Conservation (phyloP, 2,888 invertebrate genomes). For the Vandiemenella viatica region DNA sequence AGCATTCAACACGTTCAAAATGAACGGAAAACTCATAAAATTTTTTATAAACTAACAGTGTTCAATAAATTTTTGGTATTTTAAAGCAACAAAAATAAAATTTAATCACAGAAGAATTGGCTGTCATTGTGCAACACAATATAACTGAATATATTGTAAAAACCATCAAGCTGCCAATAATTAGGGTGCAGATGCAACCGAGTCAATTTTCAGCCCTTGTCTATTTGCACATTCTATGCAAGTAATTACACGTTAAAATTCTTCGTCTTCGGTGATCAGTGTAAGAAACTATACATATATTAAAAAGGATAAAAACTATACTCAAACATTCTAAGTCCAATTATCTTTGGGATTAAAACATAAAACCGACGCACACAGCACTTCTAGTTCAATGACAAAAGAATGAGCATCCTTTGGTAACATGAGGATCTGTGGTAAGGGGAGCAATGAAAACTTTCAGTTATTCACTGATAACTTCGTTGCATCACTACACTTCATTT, state of each 20-base stretch:
- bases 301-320: conserved; percentile 9
- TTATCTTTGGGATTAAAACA: conserved; percentile 7
- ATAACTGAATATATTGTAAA: conserved; percentile 5
- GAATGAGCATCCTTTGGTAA: background rate
- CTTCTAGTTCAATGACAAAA: background rate
- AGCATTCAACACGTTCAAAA: too few relatives aligned
- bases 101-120: conserved; percentile 11
- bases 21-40: too few relatives aligned
- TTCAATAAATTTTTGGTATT: conserved; percentile 2
- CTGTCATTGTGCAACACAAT: conserved; percentile 9
- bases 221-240: background rate
- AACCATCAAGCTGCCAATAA: background rate
- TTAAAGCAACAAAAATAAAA: conserved; percentile 5
- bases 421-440: background rate
- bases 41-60: too few relatives aligned
- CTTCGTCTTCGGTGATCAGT: too few relatives aligned
- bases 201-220: conserved; percentile 4
- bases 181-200: background rate
- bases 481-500: too few relatives aligned
- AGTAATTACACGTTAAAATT: conserved; percentile 2
- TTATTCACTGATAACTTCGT: too few relatives aligned
- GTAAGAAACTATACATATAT: conserved; percentile 1
- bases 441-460: background rate
- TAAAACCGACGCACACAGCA: conserved; percentile 3
- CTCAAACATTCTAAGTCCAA: conserved; percentile 2